These are phyloP conservation scores for Pantherophis vulpinus DNA, from an alignment of 2,797 vertebrate species.

Conservation along the genomic window DNA sequence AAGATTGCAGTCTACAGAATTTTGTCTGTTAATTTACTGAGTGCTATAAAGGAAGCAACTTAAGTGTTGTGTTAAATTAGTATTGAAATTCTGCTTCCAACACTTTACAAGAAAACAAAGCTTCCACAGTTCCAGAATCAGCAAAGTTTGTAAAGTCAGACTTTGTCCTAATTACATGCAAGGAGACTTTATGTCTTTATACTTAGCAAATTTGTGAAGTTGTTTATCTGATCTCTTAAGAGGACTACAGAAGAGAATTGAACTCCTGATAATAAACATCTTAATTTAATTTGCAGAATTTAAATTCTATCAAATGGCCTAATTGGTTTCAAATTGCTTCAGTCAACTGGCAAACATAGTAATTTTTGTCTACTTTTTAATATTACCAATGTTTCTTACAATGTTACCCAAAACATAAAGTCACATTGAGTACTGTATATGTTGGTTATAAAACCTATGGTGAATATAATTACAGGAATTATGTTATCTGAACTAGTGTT, in stretches of 20 bases:
- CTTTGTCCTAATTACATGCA: not conserved
- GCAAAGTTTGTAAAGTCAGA: not conserved
- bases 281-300: not conserved
- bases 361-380: not conserved
- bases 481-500: conserved; percentile 72
- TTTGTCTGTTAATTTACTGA: not conserved
- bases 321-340: not conserved
- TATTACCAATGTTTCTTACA: not conserved
- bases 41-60: not conserved
- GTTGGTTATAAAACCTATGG: conserved; percentile 51
- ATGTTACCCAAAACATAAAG: conserved; percentile 34
- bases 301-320: not conserved
- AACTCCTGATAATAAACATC: not conserved
- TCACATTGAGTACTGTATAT: not conserved
- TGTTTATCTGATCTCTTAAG: not conserved
- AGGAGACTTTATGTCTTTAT: not conserved
- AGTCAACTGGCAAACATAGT: not conserved
- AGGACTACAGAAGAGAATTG: not conserved
- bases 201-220: not conserved
- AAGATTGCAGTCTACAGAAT: not conserved
- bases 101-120: not conserved
- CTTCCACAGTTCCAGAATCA: not conserved
- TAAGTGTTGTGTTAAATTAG: not conserved
- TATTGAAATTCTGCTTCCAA: not conserved
- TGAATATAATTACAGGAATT: conserved; percentile 66